phyloP scores from a whole-genome alignment of 2,113 vertebrate species.

The Thalassarche chlororhynchos region DNA sequence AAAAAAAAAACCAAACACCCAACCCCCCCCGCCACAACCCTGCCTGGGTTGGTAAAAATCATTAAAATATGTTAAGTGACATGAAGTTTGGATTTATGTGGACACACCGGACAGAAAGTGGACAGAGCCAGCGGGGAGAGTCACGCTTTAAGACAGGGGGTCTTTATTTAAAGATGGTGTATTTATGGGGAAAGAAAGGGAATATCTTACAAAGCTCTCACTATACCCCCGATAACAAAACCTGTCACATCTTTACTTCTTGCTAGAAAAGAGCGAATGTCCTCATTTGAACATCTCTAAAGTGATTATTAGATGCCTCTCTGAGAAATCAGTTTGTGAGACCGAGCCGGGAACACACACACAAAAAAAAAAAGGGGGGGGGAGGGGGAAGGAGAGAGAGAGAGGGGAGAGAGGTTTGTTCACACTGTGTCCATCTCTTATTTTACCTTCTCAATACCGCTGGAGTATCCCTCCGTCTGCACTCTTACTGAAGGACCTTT shows the following conservation, averaged over 20 bases:
- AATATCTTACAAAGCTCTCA: constrained; percentile 74
- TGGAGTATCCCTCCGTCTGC: neutral
- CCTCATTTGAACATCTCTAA: constrained; percentile 53
- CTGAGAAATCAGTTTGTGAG: constrained; percentile 28
- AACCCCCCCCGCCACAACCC: too few relatives aligned
- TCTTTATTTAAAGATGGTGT: constrained; percentile 55
- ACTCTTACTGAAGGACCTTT: neutral
- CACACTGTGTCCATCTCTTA: neutral
- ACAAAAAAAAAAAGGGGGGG: neutral
- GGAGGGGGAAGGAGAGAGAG: fast-evolving
- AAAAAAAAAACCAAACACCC: neutral
- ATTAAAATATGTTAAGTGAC: neutral
- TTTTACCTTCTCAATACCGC: neutral
- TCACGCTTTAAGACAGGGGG: constrained; percentile 75
- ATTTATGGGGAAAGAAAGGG: constrained; percentile 48
- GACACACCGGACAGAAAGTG: constrained; percentile 77
- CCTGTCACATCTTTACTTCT: constrained; percentile 79
- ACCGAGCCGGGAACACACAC: neutral
- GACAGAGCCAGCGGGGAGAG: constrained; percentile 76
- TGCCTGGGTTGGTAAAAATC: neutral
- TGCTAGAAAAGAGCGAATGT: constrained; percentile 33
- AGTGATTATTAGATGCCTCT: constrained; percentile 41
- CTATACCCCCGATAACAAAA: constrained; percentile 74
- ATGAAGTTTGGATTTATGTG: constrained; percentile 58
- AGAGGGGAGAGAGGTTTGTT: neutral